Percentiles rank a stretch among this genome's conserved stretches.
Conservation (phyloP, 2,797 vertebrate genomes). For the Mionectes olivaceus region DNA sequence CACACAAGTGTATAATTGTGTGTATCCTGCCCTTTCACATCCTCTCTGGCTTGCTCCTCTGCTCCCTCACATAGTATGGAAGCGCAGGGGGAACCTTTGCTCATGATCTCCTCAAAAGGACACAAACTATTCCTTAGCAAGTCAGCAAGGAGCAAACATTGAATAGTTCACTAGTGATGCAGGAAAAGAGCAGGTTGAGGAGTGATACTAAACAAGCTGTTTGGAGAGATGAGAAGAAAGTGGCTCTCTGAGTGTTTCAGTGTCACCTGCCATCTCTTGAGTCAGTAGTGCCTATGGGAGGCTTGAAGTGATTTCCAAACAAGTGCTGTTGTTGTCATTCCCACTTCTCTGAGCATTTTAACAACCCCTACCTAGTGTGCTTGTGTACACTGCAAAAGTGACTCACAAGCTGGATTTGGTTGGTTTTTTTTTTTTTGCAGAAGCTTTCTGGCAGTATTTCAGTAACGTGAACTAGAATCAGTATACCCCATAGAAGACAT, state of each 20-base stretch:
- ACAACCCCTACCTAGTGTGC: background rate
- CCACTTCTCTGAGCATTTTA: background rate
- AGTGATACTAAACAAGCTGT: background rate
- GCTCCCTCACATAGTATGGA: background rate
- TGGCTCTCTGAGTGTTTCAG: background rate
- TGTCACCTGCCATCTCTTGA: background rate
- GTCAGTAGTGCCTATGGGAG: background rate
- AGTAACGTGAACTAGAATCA: background rate
- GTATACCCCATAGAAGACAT: background rate
- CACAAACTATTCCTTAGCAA: background rate
- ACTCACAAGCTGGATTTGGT: background rate
- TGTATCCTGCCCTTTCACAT: background rate
- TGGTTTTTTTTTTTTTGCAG: background rate
- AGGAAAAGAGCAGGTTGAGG: background rate
- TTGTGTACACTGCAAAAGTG: background rate
- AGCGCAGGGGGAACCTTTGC: background rate
- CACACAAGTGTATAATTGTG: background rate
- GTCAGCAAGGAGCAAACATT: background rate
- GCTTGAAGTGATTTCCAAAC: conserved; percentile 1
- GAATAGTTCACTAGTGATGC: background rate
- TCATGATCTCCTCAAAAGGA: background rate
- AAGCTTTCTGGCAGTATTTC: background rate
- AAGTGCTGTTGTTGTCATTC: background rate
- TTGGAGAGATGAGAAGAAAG: background rate
- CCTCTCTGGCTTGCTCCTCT: background rate